Conservation (phyloP, 2,113 vertebrate genomes). For the Diadophis punctatus region DNA sequence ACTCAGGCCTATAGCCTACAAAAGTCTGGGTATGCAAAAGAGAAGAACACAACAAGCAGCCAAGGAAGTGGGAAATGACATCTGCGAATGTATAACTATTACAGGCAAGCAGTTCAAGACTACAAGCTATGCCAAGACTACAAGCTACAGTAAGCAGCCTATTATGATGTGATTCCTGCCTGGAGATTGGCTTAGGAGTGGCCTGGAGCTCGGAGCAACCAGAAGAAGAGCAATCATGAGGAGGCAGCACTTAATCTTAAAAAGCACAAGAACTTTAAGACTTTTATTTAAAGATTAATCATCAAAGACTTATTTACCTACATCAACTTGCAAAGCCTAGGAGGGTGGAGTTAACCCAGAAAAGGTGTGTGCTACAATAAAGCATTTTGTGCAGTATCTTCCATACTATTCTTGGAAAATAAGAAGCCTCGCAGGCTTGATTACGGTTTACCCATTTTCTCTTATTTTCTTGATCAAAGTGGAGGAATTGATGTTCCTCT, state of each 20-base stretch:
- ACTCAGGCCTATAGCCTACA: not conserved
- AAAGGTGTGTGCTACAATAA: not conserved
- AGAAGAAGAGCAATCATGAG: not conserved
- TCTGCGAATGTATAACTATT: not conserved
- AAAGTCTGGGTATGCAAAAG: not conserved
- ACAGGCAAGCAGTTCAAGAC: not conserved
- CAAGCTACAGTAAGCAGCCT: not conserved
- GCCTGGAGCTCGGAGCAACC: not conserved
- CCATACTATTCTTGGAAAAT: not conserved
- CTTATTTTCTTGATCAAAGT: not conserved
- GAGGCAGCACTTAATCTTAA: not conserved
- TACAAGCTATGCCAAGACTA: not conserved
- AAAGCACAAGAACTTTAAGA: not conserved
- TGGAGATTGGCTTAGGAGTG: not conserved
- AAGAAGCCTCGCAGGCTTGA: not conserved
- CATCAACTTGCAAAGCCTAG: not conserved
- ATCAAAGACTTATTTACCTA: not conserved
- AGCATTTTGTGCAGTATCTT: not conserved
- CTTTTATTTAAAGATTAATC: not conserved
- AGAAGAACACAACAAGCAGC: not conserved
- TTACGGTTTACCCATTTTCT: not conserved
- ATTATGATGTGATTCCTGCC: not conserved
- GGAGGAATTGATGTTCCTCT: not conserved
- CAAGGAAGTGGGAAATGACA: not conserved
- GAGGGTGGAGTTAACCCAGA: not conserved